Evolutionary conservation across 1,140 invertebrate species (phyloP).

Genomic region (Battus philenor): DNA sequence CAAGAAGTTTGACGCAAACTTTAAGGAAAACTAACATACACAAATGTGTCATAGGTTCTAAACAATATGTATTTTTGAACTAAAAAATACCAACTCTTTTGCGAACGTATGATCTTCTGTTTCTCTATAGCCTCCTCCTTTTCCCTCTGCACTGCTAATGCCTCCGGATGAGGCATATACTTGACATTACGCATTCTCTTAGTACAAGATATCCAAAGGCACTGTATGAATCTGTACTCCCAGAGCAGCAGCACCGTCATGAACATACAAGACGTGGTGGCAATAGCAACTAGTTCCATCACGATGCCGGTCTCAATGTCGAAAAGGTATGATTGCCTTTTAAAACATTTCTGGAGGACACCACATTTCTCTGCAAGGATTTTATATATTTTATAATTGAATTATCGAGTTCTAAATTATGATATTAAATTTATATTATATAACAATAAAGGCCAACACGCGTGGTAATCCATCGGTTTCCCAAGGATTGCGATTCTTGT

Average conservation of each 20-base stretch:
- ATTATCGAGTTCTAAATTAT: too few relatives aligned
- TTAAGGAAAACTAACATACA: too few relatives aligned
- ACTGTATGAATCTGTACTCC: slow-evolving; percentile 46
- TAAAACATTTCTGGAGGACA: slow-evolving; percentile 51
- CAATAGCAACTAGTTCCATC: slow-evolving; percentile 37
- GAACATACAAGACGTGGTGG: slow-evolving; percentile 31
- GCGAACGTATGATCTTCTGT: not conserved
- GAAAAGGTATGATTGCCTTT: slow-evolving; percentile 32
- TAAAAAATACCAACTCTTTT: not conserved
- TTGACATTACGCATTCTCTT: slow-evolving; percentile 23
- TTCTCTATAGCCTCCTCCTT: slow-evolving; percentile 36
- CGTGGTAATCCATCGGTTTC: too few relatives aligned
- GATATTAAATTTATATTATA: too few relatives aligned
- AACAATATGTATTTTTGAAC: too few relatives aligned
- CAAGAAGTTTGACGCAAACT: too few relatives aligned
- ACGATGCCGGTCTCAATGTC: slow-evolving; percentile 27
- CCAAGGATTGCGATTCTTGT: too few relatives aligned
- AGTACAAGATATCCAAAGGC: slow-evolving; percentile 20
- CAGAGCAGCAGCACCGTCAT: slow-evolving; percentile 35
- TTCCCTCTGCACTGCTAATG: slow-evolving; percentile 29
- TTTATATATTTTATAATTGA: too few relatives aligned
- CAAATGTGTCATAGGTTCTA: too few relatives aligned
- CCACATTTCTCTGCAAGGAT: slow-evolving; percentile 52
- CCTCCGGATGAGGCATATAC: slow-evolving; percentile 11
- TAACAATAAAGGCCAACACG: too few relatives aligned